phyloP scores from a whole-genome alignment of 2,797 vertebrate species.

The Sphenopsis melanotis region DNA sequence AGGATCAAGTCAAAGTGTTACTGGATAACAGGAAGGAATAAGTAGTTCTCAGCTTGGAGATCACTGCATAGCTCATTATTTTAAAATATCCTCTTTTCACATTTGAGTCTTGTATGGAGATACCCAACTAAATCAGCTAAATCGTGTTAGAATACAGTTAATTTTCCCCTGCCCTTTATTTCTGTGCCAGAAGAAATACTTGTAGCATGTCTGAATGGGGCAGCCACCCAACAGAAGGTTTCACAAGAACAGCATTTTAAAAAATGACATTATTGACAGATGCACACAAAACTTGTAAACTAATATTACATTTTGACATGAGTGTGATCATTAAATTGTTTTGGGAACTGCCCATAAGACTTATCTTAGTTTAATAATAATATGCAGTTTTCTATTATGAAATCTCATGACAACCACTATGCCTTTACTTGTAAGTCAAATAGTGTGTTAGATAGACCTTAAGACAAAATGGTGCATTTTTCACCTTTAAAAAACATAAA shows the following conservation, averaged over 20 bases:
- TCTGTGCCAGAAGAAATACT: background rate
- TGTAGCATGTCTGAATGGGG: background rate
- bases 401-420: background rate
- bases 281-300: background rate
- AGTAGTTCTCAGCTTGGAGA: background rate
- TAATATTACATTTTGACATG: background rate
- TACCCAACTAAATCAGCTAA: background rate
- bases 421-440: background rate
- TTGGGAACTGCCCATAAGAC: background rate
- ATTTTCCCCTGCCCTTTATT: background rate
- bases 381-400: background rate
- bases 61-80: background rate
- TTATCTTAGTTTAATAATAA: background rate
- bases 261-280: background rate
- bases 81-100: background rate
- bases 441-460: background rate
- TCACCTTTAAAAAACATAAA: background rate
- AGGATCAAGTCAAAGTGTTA: background rate
- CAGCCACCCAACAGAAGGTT: background rate
- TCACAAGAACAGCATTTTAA: background rate
- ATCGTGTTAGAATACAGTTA: background rate
- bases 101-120: background rate
- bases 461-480: background rate
- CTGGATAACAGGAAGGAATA: background rate
- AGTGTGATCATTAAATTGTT: background rate